Evolutionary conservation across 1,140 invertebrate species (phyloP).

Genomic region (Pseudomyrmex cubaensis): DNA sequence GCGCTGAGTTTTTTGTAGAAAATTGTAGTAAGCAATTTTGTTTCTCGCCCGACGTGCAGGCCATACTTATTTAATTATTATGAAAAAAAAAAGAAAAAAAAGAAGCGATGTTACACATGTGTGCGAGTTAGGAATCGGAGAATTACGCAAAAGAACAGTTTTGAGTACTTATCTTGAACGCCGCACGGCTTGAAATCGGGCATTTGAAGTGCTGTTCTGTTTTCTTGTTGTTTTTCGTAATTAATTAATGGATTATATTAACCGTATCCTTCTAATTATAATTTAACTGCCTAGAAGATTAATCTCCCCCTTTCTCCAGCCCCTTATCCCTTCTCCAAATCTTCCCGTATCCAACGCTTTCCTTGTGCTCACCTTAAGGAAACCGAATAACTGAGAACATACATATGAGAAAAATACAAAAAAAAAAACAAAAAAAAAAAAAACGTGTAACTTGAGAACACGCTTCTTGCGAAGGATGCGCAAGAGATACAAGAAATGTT

Average conservation of each 20-base stretch:
- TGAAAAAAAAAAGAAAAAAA: conserved; percentile 67
- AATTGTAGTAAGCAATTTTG: conserved; percentile 67
- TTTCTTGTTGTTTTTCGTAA: conserved; percentile 84
- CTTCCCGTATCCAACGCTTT: conserved; percentile 69
- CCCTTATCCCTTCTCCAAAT: conserved; percentile 65
- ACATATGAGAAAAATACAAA: conserved; percentile 66
- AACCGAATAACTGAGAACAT: conserved; percentile 61
- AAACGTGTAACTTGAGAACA: conserved; percentile 72
- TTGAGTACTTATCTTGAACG: conserved; percentile 67
- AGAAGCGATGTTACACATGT: neutral
- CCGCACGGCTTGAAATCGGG: conserved; percentile 67
- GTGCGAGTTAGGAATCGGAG: neutral
- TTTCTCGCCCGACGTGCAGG: conserved; percentile 66
- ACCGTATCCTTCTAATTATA: conserved; percentile 83
- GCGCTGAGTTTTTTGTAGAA: conserved; percentile 67
- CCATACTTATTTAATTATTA: conserved; percentile 60
- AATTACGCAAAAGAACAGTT: conserved; percentile 37
- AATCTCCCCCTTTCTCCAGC: conserved; percentile 67
- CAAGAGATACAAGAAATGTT: conserved; percentile 61
- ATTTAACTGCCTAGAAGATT: conserved; percentile 83
- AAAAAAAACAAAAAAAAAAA: conserved; percentile 63
- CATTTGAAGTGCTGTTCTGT: conserved; percentile 79
- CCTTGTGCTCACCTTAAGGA: conserved; percentile 68
- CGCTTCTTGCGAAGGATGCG: conserved; percentile 64
- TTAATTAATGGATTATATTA: conserved; percentile 84